Conservation (phyloP, 2,113 vertebrate genomes). For the Hemiscyllium ocellatum region DNA sequence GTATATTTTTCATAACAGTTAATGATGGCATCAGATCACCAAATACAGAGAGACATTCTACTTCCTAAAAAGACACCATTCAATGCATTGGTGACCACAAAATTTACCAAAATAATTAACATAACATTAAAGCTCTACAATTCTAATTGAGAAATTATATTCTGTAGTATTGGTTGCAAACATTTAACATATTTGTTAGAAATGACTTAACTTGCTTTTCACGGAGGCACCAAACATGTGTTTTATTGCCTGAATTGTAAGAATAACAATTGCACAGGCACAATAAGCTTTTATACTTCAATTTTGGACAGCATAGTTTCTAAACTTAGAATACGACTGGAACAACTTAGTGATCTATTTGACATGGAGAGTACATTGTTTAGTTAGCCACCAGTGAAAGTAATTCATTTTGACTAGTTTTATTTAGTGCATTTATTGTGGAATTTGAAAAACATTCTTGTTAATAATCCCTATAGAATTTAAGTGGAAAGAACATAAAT, state of each 20-base stretch:
- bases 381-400: not conserved
- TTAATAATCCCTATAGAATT: not conserved
- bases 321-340: not conserved
- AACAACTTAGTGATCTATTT: not conserved
- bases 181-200: not conserved
- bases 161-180: not conserved
- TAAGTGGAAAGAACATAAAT: not conserved
- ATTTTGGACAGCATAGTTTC: not conserved
- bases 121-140: not conserved
- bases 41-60: not conserved
- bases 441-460: not conserved
- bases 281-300: not conserved
- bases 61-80: not conserved
- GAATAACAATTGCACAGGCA: not conserved
- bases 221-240: not conserved
- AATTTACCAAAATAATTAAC: not conserved
- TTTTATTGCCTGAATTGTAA: not conserved
- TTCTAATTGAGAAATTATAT: not conserved
- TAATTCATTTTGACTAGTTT: not conserved
- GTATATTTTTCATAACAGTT: not conserved
- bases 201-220: not conserved
- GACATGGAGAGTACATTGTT: not conserved
- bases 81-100: not conserved
- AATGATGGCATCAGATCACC: not conserved
- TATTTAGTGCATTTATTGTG: not conserved